phyloP scores from a whole-genome alignment of 2,797 vertebrate genomes.

The Gymnoscopelus braueri region DNA sequence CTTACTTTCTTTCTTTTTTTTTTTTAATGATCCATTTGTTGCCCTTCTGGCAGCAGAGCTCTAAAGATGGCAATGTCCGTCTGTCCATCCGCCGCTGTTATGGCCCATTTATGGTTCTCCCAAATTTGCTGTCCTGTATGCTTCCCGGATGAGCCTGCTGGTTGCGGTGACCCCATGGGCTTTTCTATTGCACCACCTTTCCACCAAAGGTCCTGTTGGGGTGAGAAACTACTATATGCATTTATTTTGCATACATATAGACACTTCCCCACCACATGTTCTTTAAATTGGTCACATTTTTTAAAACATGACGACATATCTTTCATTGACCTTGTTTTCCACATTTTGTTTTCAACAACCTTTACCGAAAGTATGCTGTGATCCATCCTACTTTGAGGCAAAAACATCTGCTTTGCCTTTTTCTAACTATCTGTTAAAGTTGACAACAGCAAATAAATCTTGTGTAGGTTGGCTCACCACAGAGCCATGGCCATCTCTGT shows the following conservation, averaged over 20 bases:
- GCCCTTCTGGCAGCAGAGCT: too few species aligned
- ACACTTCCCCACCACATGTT: background rate
- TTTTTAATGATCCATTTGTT: too few species aligned
- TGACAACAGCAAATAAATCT: constrained; percentile 8
- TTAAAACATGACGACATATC: background rate
- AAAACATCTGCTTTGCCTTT: background rate
- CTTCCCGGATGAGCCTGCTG: too few species aligned
- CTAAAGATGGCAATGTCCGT: too few species aligned
- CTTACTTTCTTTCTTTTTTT: too few species aligned
- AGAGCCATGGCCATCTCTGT: background rate
- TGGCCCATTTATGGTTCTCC: too few species aligned
- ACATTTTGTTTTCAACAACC: background rate
- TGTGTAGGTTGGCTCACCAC: constrained; percentile 10
- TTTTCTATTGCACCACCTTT: too few species aligned
- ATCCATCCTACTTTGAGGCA: background rate
- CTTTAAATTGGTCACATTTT: background rate
- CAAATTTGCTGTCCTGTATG: too few species aligned
- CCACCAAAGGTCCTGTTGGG: too few species aligned
- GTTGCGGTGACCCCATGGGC: too few species aligned
- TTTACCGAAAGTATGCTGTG: background rate
- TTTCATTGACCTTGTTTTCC: background rate
- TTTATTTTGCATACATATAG: background rate
- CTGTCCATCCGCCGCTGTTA: too few species aligned
- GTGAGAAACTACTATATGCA: background rate
- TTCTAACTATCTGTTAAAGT: background rate